Base-by-base conservation (phyloP, 2,797 vertebrate species). In the Alcedo quadribrachys region DNA sequence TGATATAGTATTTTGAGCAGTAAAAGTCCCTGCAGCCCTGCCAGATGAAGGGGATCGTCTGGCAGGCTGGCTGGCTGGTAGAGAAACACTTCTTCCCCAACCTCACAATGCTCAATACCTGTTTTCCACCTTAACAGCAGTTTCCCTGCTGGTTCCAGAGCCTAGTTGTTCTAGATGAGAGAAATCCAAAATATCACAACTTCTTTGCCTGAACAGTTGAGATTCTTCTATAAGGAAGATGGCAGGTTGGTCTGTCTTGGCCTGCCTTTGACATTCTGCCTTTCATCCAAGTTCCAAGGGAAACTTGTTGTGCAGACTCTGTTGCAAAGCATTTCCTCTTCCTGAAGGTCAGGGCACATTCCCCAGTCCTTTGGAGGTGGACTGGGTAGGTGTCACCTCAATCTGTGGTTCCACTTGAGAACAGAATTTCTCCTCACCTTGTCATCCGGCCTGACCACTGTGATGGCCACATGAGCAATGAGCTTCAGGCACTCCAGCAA, bases 1-100 rank as follows among this genome's bases (percentile, higher is more conserved):
- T 81, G 81, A 58, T 86, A 93, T 55, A 86, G 24, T 90, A 95
- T 95, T 91, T 88, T 33, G 35, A 92, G 81, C 81, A 81, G 74
- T 78, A 75, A 71, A 84, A 27, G 17, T 22, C 19, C 5, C 58
- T 84, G 45, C 45, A 90, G 81, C 28, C 28, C 17, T 81, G 62
- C 9, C 46, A 33, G 62, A 20, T 91, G 76, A 55, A 79, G 40
- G 21, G 30, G 11, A 21, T 12, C 73, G 85, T 57, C 45, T 83
- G 69, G 28, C 67, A 89, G 67, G 12, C 16, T 75, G 58, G 5
- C 55, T 89, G 48, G 4, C 7, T 4, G 15, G 21, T 48, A 65
- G 40, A 27, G 43, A 66, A 92, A 6, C 19, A 4, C 6, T 65
- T 15, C 15, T 85, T 55, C 85, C 25, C 5, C 5, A 12, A 5